phyloP scores from a whole-genome alignment of 1,140 invertebrate genomes.

The Panulirus ornatus region DNA sequence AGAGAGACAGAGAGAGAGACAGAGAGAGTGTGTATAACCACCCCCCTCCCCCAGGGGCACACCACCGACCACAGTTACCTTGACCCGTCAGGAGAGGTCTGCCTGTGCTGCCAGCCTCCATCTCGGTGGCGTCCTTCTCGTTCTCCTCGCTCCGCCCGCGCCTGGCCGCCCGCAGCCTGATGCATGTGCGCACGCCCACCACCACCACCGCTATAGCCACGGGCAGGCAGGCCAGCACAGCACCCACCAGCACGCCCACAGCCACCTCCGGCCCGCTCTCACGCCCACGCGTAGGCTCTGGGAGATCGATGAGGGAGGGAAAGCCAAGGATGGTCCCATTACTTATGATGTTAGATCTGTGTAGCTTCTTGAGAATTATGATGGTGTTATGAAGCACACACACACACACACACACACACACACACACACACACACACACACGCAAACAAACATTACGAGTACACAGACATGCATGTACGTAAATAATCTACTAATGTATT shows the following conservation, averaged over 20 bases:
- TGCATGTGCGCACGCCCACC: constrained; percentile 54
- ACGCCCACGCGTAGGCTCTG: constrained; percentile 53
- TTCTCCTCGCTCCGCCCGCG: constrained; percentile 30
- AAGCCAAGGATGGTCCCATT: no score
- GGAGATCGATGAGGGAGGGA: neutral
- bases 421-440: neutral
- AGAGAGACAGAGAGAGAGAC: constrained; percentile 3
- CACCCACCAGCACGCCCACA: constrained; percentile 63
- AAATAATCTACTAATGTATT: no score
- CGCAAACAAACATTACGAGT: neutral
- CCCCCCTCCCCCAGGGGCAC: neutral
- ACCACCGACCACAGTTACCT: neutral
- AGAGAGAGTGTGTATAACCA: constrained; percentile 13
- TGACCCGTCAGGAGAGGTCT: constrained; percentile 28
- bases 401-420: neutral
- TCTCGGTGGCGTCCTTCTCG: constrained; percentile 38
- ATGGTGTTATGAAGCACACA: neutral
- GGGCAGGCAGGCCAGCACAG: constrained; percentile 53
- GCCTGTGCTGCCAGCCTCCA: constrained; percentile 7
- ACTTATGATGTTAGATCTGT: no score
- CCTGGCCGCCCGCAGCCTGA: constrained; percentile 44
- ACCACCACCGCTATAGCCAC: constrained; percentile 56
- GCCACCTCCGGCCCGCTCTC: constrained; percentile 49
- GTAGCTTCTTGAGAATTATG: no score
- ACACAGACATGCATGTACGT: neutral